These are phyloP conservation scores for Fragum whitleyi DNA, from an alignment of 2,888 invertebrate species.

Conservation along the genomic window DNA sequence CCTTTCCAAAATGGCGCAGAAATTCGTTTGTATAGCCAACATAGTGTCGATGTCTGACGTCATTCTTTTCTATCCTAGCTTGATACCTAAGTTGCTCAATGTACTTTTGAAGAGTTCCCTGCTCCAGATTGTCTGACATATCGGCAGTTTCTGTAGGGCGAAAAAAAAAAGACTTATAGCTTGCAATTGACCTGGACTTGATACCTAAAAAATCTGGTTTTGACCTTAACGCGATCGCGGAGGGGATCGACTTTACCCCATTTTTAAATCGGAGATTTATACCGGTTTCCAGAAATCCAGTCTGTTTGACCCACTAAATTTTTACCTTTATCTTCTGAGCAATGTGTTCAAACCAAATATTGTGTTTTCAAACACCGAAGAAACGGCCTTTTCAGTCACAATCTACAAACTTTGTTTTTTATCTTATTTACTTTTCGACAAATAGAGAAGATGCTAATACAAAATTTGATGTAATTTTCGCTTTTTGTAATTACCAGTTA, in stretches of 20 bases:
- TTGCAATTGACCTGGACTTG: neutral
- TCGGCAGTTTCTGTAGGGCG: neutral
- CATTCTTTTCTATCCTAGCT: conserved; percentile 40
- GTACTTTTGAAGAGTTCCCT: neutral
- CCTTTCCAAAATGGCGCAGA: conserved; percentile 44
- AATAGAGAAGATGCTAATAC: too few species aligned
- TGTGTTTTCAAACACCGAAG: too few species aligned
- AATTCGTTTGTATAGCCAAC: conserved; percentile 44
- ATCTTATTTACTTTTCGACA: too few species aligned
- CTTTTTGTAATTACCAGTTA: too few species aligned
- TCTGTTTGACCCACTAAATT: too few species aligned
- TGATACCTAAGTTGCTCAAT: conserved; percentile 30
- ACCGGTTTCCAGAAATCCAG: too few species aligned
- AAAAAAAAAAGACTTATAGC: neutral
- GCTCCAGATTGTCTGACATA: neutral
- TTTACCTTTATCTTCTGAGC: too few species aligned
- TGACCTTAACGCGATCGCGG: neutral
- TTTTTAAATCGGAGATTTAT: too few species aligned
- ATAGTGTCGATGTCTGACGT: conserved; percentile 39
- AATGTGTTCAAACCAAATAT: too few species aligned
- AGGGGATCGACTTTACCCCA: neutral
- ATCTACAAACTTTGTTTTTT: too few species aligned
- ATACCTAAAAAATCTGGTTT: neutral
- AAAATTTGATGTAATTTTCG: too few species aligned
- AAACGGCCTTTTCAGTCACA: too few species aligned